Conservation (phyloP, 2,113 vertebrate genomes). For the Trichomycterus rosablanca region DNA sequence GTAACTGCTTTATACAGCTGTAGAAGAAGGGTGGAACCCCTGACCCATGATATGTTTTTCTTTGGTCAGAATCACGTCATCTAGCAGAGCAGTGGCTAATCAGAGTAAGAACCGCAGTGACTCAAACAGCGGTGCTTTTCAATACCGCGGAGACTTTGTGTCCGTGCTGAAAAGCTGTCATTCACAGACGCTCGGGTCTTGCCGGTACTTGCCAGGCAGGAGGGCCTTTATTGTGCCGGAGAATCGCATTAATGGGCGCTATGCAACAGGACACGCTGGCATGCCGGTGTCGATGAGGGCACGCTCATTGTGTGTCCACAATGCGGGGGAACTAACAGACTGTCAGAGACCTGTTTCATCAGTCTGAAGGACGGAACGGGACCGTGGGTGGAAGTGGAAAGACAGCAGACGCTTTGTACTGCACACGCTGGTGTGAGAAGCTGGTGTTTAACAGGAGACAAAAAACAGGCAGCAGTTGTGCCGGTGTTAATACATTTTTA, state of each 20-base stretch:
- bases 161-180: background rate
- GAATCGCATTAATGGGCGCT: constrained; percentile 16
- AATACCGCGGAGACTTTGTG: background rate
- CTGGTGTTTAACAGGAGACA: too few species aligned
- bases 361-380: constrained; percentile 29
- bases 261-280: constrained; percentile 29
- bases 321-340: constrained; percentile 10
- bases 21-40: too few species aligned
- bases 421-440: too few species aligned
- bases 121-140: too few species aligned
- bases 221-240: background rate
- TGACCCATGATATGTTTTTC: too few species aligned
- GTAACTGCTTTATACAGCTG: too few species aligned
- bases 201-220: constrained; percentile 1
- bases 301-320: constrained; percentile 4
- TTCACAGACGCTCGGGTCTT: constrained; percentile 1
- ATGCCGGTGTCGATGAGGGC: background rate
- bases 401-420: constrained; percentile 3
- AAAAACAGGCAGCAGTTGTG: too few species aligned
- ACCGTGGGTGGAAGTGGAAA: constrained; percentile 18
- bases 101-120: too few species aligned
- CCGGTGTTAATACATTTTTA: too few species aligned
- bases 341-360: constrained; percentile 15
- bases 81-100: too few species aligned
- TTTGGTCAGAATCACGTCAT: too few species aligned